phyloP scores from a whole-genome alignment of 2,113 vertebrate species.

The Prionailurus viverrinus region DNA sequence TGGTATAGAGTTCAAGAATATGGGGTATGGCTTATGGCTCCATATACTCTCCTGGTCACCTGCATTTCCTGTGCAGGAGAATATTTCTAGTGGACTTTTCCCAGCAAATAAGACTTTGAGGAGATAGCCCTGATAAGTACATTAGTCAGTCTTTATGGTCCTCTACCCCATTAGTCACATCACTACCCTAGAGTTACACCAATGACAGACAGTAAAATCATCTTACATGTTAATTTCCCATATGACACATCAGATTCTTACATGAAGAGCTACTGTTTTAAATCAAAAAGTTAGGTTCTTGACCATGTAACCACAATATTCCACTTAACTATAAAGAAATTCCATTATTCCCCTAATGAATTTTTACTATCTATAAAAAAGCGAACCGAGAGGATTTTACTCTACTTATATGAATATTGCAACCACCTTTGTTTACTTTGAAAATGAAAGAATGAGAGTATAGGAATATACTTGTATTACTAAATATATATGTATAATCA shows the following conservation, averaged over 20 bases:
- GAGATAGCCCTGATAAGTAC: conserved; percentile 39
- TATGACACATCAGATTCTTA: conserved; percentile 57
- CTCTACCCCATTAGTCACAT: conserved; percentile 59
- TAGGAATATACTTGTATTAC: conserved; percentile 14
- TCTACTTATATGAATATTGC: conserved; percentile 14
- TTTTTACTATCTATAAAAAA: conserved; percentile 69
- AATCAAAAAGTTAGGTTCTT: conserved; percentile 66
- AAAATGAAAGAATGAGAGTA: conserved; percentile 60
- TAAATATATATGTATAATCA: conserved; percentile 32
- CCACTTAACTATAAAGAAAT: conserved; percentile 61
- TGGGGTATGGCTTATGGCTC: background rate
- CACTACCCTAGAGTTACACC: conserved; percentile 31
- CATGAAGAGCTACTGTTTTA: conserved; percentile 38
- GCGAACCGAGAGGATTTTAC: conserved; percentile 52
- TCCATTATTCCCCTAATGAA: conserved; percentile 51
- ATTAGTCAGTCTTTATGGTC: conserved; percentile 53
- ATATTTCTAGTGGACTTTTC: conserved; percentile 13
- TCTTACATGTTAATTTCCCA: conserved; percentile 72
- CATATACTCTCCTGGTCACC: conserved; percentile 38
- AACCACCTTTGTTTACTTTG: conserved; percentile 55
- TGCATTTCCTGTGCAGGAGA: background rate
- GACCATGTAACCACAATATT: conserved; percentile 24
- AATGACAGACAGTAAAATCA: conserved; percentile 58
- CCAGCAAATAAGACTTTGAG: conserved; percentile 28
- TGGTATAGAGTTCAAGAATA: background rate